Evolutionary conservation across 2,888 invertebrate genomes (phyloP).

Genomic region (Thumatha senex): DNA sequence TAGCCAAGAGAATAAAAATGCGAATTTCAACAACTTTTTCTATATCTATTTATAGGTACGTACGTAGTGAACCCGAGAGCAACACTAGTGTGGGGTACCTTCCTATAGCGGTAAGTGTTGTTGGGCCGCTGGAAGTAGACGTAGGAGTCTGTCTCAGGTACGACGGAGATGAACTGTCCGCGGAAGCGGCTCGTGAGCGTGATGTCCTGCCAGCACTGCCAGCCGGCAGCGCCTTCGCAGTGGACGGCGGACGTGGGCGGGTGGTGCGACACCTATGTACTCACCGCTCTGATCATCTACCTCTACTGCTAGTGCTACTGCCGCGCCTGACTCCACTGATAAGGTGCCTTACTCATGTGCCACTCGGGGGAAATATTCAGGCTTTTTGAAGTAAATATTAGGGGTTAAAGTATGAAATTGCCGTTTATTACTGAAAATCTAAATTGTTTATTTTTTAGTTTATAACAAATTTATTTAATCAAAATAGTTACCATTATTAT

Average conservation of each 20-base stretch:
- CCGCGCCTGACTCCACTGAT: background rate
- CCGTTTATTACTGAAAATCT: too few species aligned
- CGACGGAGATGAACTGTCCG: conserved; percentile 94
- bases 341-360: background rate
- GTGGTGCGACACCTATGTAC: conserved; percentile 91
- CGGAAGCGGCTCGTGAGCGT: conserved; percentile 96
- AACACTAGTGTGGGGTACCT: conserved; percentile 63
- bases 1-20: too few species aligned
- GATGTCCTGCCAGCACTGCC: conserved; percentile 96
- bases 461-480: too few species aligned
- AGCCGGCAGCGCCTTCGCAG: conserved; percentile 90
- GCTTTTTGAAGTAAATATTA: background rate
- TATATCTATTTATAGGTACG: too few species aligned
- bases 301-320: background rate
- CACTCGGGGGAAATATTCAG: background rate
- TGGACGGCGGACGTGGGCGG: conserved; percentile 96
- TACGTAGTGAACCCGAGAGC: too few species aligned
- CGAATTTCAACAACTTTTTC: too few species aligned
- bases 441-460: too few species aligned
- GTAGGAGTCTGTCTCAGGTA: conserved; percentile 85
- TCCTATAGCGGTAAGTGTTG: conserved; percentile 94
- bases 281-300: conserved; percentile 3
- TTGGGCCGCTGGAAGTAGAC: conserved; percentile 83
- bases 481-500: too few species aligned
- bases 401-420: background rate